A percentile compares a stretch with the other conserved stretches of the same genome.
Conservation (phyloP, 2,797 vertebrate genomes). For the Lutjanus argentimaculatus region DNA sequence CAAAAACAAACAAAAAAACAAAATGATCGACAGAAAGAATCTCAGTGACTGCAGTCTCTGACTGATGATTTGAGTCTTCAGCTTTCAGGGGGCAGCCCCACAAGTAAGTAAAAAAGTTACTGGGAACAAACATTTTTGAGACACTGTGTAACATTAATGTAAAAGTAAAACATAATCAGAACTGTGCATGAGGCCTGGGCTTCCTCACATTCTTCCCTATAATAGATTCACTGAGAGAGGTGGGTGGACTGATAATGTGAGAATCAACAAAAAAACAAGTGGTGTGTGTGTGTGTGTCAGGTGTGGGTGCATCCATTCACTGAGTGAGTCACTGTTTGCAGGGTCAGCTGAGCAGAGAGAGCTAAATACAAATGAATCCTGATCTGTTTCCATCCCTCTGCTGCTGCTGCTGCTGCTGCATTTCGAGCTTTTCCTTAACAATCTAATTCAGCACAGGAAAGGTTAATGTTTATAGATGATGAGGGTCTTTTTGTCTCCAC, state of each 20-base stretch:
- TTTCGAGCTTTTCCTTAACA: constrained; percentile 4
- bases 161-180: not conserved
- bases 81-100: too few relatives aligned
- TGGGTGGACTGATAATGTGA: constrained; percentile 26
- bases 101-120: too few relatives aligned
- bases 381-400: constrained; percentile 10
- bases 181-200: not conserved
- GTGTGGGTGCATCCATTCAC: constrained; percentile 37
- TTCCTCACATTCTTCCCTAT: not conserved
- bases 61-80: too few relatives aligned
- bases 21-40: too few relatives aligned
- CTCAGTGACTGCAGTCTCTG: too few relatives aligned
- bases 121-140: too few relatives aligned
- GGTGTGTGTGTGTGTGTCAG: constrained; percentile 16
- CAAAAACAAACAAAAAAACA: too few relatives aligned
- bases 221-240: constrained; percentile 14
- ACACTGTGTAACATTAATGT: too few relatives aligned
- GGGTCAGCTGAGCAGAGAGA: constrained; percentile 22
- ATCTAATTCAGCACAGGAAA: not conserved
- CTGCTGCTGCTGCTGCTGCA: constrained; percentile 1
- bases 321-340: constrained; percentile 35
- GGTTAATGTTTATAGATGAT: not conserved
- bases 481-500: not conserved
- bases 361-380: constrained; percentile 26
- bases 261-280: constrained; percentile 2